Base-by-base conservation (phyloP, 2,797 vertebrate genomes). In the Epinephelus awoara region DNA sequence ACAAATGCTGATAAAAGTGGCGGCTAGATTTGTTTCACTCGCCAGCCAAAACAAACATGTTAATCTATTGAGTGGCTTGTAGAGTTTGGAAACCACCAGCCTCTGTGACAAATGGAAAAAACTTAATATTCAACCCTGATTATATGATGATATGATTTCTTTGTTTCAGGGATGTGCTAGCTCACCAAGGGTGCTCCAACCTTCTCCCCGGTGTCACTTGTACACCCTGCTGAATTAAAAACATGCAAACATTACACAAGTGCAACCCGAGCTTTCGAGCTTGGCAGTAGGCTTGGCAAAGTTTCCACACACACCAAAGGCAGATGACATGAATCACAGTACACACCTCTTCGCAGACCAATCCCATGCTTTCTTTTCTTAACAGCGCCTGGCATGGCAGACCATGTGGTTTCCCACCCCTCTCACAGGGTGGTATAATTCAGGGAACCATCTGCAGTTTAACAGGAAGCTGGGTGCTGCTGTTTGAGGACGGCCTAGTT, bases 341-440 rank as follows among this genome's bases (percentile, higher is more conserved):
- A 42, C 88, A 91, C 91, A 85, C 89, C 87, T 85, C 77, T 80
- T 18, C 12, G 38, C 2, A 12, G 79, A 73, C 92, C 90, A 92
- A 89, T 93, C 88, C 29, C 12, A 27, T 51, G 54, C 74, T 77
- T 34, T 38, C 38, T 34, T 21, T 74, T 38, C 18, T 68, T 40
- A 44, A 14, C 64, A 57, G 40, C 72, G 18, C 17, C 23, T 18
- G 15, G 75, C 5, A 19, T 17, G 4, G 14, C 6, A 50, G 25
- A 58, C 25, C 68, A 75, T 56, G 75, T 80, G 71, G 27, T 68
- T 54, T 29, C 38, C 38, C 51, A n/a, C 27, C 58, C 2, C 51
- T 58, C 49, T 49, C 50, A 17, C 14, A 6, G 23, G 25, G 56
- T 21, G 50, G 17, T 15, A 17, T 18, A 69, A 4, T 59, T 79